Base-by-base conservation (phyloP, 2,888 invertebrate species). In the Sisyra nigra region DNA sequence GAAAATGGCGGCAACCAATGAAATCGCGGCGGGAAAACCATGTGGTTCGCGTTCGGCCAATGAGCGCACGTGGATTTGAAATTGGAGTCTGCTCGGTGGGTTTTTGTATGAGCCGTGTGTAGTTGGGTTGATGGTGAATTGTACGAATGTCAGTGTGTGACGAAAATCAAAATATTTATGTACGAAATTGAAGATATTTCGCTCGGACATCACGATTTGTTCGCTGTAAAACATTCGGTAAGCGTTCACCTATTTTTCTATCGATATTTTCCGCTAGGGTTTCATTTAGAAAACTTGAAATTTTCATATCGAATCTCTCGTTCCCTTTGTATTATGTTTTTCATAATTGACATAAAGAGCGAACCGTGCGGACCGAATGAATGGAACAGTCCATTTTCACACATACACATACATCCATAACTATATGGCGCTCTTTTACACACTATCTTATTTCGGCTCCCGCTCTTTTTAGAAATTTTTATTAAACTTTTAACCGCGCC, bases 181-280 rank as follows among this genome's bases (percentile, higher is more conserved):
- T 74, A 72, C 67, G 73, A 79, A 71, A 69, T 78, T 66, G 70
- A 72, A 71, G 76, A 74, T 69, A 77, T 71, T 69, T 71, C 72
- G 54, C 62, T 68, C 59, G 69, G 75, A 69, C 77, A 72, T 66
- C 70, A 70, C 67, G 71, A 75, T 69, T 72, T 72, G 63, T 70
- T 71, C 63, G 59, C 65, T 53, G 69, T 68, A 67, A 76, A 73
- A 69, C 72, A 74, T 70, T 71, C 72, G 69, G 80, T 80, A 67
- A 76, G 80, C 76, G 53, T 45, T 46, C 33, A 31, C 29, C 38
- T 18, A 46, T 47, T 51, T 55, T 54, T 55, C 47, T 45, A 44
- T 45, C 48, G 47, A 46, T 54, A 54, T 51, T 51, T 54, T 49
- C 29, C 33, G 19, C 44, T 42, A 24, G 24, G 50, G 53, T 59